These are phyloP conservation scores for Pantherophis alleghaniensis DNA, from an alignment of 2,797 vertebrate species.

Conservation along the genomic window DNA sequence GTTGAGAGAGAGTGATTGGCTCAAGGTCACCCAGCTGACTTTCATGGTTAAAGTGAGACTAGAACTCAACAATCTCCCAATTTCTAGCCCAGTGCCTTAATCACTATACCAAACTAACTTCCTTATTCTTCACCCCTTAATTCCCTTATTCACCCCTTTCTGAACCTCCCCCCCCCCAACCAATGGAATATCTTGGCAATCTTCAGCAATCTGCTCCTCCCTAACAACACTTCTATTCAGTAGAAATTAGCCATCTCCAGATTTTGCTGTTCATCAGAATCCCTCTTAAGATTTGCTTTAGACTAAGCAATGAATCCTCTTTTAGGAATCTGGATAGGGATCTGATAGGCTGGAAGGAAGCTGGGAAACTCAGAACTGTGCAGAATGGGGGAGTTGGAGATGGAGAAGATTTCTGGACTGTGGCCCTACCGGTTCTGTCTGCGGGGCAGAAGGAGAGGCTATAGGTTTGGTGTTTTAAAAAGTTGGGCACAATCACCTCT, in stretches of 20 bases:
- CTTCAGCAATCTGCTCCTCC: not conserved
- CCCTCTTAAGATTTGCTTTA: not conserved
- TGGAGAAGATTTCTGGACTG: not conserved
- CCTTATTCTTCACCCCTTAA: not conserved
- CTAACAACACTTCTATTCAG: not conserved
- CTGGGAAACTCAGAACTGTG: not conserved
- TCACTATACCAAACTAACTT: not conserved
- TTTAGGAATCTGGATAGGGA: not conserved
- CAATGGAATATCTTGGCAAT: not conserved
- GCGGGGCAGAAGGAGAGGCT: not conserved
- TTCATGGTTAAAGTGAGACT: not conserved
- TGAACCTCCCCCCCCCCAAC: not conserved
- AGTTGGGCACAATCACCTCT: not conserved
- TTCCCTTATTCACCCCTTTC: not conserved
- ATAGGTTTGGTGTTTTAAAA: not conserved
- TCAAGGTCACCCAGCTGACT: not conserved
- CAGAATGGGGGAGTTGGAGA: not conserved
- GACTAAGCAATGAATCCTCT: not conserved
- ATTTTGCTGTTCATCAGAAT: not conserved
- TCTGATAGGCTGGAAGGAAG: not conserved
- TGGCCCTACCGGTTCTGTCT: not conserved
- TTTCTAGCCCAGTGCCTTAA: not conserved
- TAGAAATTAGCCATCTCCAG: not conserved
- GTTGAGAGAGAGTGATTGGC: not conserved
- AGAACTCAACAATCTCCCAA: not conserved